A percentile compares a stretch with the other conserved stretches of the same genome.
Conservation (phyloP, 2,113 vertebrate genomes). For the Chlamydotis undulata region DNA sequence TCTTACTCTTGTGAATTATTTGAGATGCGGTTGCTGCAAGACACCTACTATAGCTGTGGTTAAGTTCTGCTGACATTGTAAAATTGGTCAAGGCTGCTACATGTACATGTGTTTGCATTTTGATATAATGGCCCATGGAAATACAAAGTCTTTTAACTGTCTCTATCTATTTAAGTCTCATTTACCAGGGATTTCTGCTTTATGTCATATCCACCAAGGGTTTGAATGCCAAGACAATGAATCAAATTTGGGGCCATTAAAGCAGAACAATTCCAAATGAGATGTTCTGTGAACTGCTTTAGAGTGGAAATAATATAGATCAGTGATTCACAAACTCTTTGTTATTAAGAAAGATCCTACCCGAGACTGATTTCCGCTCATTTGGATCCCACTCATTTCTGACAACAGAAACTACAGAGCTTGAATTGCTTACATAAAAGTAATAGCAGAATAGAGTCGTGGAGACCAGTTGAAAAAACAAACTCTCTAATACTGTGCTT, state of each 20-base stretch:
- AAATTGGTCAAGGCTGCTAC: background rate
- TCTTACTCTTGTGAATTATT: background rate
- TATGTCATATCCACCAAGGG: background rate
- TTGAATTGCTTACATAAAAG: background rate
- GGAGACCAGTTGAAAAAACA: background rate
- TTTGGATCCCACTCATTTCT: background rate
- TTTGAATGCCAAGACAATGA: conserved; percentile 33
- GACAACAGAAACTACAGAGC: background rate
- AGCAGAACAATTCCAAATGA: conserved; percentile 14
- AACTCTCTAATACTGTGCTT: background rate
- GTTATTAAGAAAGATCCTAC: background rate
- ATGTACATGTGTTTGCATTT: conserved; percentile 53
- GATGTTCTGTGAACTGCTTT: conserved; percentile 33
- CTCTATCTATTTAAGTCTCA: conserved; percentile 45
- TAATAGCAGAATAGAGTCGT: background rate
- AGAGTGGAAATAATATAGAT: background rate
- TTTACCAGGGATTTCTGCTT: conserved; percentile 55
- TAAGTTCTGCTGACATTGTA: conserved; percentile 52
- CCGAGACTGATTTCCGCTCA: background rate
- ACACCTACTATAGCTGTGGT: conserved; percentile 24
- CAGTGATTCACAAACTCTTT: background rate
- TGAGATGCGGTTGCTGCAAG: conserved; percentile 1
- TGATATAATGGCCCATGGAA: conserved; percentile 43
- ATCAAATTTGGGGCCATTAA: background rate
- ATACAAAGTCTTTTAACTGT: conserved; percentile 41